These are phyloP conservation scores for Idaea dimidiata DNA, from an alignment of 2,888 invertebrate species.

Conservation along the genomic window DNA sequence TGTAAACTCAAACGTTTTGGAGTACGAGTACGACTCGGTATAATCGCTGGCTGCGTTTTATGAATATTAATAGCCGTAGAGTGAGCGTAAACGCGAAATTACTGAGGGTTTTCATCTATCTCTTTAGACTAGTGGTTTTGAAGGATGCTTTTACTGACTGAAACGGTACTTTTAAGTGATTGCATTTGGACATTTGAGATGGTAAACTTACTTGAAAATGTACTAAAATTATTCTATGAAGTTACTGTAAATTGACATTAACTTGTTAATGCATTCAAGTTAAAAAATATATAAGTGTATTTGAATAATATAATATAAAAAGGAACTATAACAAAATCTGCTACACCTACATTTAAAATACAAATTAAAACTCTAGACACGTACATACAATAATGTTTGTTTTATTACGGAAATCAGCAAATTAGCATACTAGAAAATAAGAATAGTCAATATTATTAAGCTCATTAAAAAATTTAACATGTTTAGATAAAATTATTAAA, in stretches of 20 bases:
- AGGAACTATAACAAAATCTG: too few relatives aligned
- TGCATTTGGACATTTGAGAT: neutral
- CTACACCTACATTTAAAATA: too few relatives aligned
- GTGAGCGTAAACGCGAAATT: constrained; percentile 46
- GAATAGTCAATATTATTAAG: too few relatives aligned
- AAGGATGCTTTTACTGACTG: constrained; percentile 16
- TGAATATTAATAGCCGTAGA: constrained; percentile 58
- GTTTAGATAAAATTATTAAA: too few relatives aligned
- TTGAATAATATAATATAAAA: too few relatives aligned
- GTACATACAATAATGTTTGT: too few relatives aligned
- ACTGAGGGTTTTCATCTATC: constrained; percentile 38
- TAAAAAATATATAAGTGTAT: too few relatives aligned
- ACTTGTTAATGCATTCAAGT: too few relatives aligned
- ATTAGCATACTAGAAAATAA: too few relatives aligned
- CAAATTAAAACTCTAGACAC: too few relatives aligned
- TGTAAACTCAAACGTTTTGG: constrained; percentile 50
- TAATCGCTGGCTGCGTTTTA: constrained; percentile 54
- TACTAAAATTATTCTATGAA: neutral
- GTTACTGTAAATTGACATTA: neutral
- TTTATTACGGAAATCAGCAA: too few relatives aligned
- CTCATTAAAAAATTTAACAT: too few relatives aligned
- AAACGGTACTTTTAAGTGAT: constrained; percentile 4
- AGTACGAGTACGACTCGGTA: constrained; percentile 46
- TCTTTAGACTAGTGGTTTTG: constrained; percentile 24
- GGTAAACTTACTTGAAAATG: neutral